Base-by-base conservation (phyloP, 1,140 invertebrate species). In the Drosophila ironensis region DNA sequence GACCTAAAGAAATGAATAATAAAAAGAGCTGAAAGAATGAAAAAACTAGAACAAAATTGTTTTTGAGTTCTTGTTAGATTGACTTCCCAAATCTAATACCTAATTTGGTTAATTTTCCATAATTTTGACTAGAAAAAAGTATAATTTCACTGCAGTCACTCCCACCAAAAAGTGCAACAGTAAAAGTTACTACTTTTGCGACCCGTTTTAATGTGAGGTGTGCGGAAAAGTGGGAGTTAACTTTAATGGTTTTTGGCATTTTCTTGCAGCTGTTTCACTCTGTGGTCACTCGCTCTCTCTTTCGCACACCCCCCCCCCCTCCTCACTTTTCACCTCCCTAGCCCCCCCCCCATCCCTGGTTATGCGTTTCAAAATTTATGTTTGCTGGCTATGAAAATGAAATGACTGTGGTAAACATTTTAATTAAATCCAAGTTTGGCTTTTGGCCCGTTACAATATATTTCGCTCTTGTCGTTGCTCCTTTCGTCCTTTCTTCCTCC, bases 381-480 rank as follows among this genome's bases (percentile, higher is more conserved):
- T 86, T 84, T 84, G 81, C 67, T 72, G 80, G 80, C 80, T 84
- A 86, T 84, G 80, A 86, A 84, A 84, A 84, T 86, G 80, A 84
- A 84, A 84, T 84, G 80, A 86, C 80, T 84, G 80, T 86, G 80
- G 80, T 84, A 80, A 84, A 84, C 80, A 84, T 84, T 84, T 84
- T 84, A 84, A 84, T 84, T 84, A 84, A 84, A 84, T 84, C 80
- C 80, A 84, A 84, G 80, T 84, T 84, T 86, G 78, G 78, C 78
- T 84, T 78, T 76, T 84, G 80, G 78, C 78, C 80, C 67, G 69
- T 86, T 84, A 86, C 77, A 82, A 82, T 84, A 82, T 82, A 82
- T 82, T 51, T 57, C 67, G 72, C 57, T 69, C 54, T 54, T 66
- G 47, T 53, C 54, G 59, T 48, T 51, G 66, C 63, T 50, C 38